Evolutionary conservation across 2,888 invertebrate genomes (phyloP).

Genomic region (Prenolepis imparis): DNA sequence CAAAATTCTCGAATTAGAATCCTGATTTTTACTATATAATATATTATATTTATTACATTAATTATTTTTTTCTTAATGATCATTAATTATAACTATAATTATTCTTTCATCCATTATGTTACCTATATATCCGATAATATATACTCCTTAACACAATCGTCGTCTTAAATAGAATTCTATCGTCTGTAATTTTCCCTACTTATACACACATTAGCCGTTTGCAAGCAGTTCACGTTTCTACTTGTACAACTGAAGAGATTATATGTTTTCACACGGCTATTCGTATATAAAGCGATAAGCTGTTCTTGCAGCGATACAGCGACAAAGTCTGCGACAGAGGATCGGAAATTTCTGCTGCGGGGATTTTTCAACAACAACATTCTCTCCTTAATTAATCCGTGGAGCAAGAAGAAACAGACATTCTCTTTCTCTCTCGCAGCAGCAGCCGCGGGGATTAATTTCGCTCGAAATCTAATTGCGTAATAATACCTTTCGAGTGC

Average conservation of each 20-base stretch:
- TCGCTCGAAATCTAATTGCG: not conserved
- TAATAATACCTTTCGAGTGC: slow-evolving; percentile 7
- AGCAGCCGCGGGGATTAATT: not conserved
- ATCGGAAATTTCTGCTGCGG: not conserved
- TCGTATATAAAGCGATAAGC: not conserved
- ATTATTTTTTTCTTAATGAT: not conserved
- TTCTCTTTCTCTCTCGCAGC: not conserved
- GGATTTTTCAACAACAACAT: not conserved
- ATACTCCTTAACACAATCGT: not conserved
- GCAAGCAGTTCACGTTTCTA: not conserved
- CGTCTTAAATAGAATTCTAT: not conserved
- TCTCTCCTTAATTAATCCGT: not conserved
- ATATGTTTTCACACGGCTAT: not conserved
- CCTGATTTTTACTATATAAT: not conserved
- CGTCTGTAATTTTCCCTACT: not conserved
- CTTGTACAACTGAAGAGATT: not conserved
- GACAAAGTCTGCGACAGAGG: not conserved
- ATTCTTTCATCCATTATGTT: not conserved
- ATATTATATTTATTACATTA: too few relatives aligned
- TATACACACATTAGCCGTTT: not conserved
- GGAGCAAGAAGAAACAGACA: not conserved
- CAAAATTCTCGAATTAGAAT: not conserved
- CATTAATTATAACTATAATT: not conserved
- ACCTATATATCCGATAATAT: not conserved
- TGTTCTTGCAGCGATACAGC: not conserved